Conservation (phyloP, 2,113 vertebrate species). For the Syngnathus typhle region DNA sequence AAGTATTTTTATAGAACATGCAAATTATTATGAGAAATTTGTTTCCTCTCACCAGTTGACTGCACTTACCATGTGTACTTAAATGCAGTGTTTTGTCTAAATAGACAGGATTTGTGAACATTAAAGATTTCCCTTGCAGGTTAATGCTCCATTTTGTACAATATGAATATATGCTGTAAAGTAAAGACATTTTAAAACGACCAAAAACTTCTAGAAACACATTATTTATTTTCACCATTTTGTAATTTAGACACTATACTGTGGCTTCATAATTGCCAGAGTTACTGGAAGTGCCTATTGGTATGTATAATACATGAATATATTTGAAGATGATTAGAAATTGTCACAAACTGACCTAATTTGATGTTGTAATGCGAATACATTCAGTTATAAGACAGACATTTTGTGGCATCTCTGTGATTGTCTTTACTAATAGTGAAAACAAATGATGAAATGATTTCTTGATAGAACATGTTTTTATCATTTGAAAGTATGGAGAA, state of each 20-base stretch:
- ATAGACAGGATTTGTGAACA: constrained; percentile 81
- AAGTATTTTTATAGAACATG: constrained; percentile 77
- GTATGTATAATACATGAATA: constrained; percentile 89
- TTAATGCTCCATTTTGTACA: constrained; percentile 89
- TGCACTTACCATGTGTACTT: constrained; percentile 85
- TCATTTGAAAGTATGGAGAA: not conserved
- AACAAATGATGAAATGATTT: not conserved
- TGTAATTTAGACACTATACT: constrained; percentile 95
- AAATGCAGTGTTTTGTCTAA: constrained; percentile 53
- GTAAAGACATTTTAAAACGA: constrained; percentile 75
- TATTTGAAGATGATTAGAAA: constrained; percentile 86
- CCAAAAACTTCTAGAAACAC: constrained; percentile 81
- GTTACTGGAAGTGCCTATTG: constrained; percentile 98
- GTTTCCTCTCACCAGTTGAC: constrained; percentile 81
- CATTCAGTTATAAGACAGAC: constrained; percentile 85
- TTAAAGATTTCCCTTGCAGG: constrained; percentile 75
- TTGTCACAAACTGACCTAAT: constrained; percentile 85
- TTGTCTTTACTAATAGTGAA: constrained; percentile 23
- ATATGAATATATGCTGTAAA: constrained; percentile 86
- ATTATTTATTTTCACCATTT: constrained; percentile 99
- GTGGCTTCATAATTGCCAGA: constrained; percentile 90
- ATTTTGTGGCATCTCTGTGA: constrained; percentile 78
- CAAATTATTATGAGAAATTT: constrained; percentile 74
- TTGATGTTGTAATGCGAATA: constrained; percentile 93
- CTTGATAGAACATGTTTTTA: not conserved